phyloP scores from a whole-genome alignment of 2,888 invertebrate genomes.

The Drosophila ustulata region DNA sequence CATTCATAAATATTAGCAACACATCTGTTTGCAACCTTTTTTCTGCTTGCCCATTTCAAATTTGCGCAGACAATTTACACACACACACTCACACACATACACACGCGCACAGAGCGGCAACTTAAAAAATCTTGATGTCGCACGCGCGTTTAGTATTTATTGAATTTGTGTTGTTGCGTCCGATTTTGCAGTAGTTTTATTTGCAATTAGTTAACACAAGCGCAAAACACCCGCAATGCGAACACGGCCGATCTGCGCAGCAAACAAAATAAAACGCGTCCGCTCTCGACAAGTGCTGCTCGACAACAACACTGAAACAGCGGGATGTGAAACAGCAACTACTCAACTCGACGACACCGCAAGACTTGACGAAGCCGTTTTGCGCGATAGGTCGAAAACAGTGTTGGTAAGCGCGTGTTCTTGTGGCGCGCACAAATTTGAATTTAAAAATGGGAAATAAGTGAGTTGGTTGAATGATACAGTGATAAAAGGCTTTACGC shows the following conservation, averaged over 20 bases:
- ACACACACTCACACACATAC: constrained; percentile 9
- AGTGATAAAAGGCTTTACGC: too few species aligned
- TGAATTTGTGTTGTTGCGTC: constrained; percentile 39
- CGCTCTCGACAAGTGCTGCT: constrained; percentile 43
- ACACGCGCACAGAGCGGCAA: constrained; percentile 25
- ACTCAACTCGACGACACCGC: constrained; percentile 20
- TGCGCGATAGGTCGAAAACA: constrained; percentile 9
- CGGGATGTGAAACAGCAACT: constrained; percentile 31
- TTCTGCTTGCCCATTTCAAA: constrained; percentile 44
- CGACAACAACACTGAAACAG: constrained; percentile 42
- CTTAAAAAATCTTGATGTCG: constrained; percentile 43
- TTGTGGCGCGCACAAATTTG: constrained; percentile 10
- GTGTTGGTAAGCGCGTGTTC: constrained; percentile 20
- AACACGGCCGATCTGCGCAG: constrained; percentile 32
- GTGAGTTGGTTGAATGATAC: not conserved
- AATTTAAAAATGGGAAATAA: constrained; percentile 12
- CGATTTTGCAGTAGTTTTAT: constrained; percentile 47
- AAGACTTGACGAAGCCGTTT: constrained; percentile 40
- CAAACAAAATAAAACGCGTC: constrained; percentile 32
- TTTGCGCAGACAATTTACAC: constrained; percentile 29
- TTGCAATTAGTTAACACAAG: constrained; percentile 52
- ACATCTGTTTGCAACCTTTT: constrained; percentile 41
- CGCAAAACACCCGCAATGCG: constrained; percentile 48
- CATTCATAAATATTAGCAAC: constrained; percentile 33
- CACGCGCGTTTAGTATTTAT: constrained; percentile 29